phyloP scores from a whole-genome alignment of 2,888 invertebrate genomes.

The Trichacis sp. region DNA sequence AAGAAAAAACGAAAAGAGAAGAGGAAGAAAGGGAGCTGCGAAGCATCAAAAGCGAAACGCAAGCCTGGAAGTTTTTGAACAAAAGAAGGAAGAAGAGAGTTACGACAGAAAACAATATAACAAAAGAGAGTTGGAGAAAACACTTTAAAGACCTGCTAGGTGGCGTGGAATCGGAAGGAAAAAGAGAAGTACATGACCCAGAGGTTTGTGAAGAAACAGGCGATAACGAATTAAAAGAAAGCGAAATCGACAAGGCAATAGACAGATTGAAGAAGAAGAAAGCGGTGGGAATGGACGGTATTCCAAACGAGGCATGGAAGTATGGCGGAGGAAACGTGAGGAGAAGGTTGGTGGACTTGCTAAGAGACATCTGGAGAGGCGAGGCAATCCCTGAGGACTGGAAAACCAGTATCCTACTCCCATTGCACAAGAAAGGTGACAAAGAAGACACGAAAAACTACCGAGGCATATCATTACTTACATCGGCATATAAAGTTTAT shows the following conservation, averaged over 20 bases:
- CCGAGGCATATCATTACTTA: constrained; percentile 1
- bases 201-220: neutral
- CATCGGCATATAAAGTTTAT: constrained; percentile 2
- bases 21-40: constrained; percentile 12
- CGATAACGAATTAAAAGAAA: neutral
- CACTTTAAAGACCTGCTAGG: constrained; percentile 15
- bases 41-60: neutral
- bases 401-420: constrained; percentile 29
- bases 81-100: neutral
- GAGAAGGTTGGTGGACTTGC: neutral
- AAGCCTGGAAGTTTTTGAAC: neutral
- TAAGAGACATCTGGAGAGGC: constrained; percentile 18
- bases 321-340: constrained; percentile 11
- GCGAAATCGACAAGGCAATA: neutral
- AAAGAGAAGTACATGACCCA: neutral
- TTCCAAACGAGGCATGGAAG: constrained; percentile 36
- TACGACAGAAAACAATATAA: neutral
- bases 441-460: constrained; percentile 5
- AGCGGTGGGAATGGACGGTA: constrained; percentile 24
- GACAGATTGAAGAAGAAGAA: constrained; percentile 16
- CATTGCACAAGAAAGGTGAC: constrained; percentile 33
- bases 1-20: constrained; percentile 4
- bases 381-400: constrained; percentile 31
- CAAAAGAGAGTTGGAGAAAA: neutral
- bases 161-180: neutral